Conservation (phyloP, 2,797 vertebrate genomes). For the Orestias chungarensis region DNA sequence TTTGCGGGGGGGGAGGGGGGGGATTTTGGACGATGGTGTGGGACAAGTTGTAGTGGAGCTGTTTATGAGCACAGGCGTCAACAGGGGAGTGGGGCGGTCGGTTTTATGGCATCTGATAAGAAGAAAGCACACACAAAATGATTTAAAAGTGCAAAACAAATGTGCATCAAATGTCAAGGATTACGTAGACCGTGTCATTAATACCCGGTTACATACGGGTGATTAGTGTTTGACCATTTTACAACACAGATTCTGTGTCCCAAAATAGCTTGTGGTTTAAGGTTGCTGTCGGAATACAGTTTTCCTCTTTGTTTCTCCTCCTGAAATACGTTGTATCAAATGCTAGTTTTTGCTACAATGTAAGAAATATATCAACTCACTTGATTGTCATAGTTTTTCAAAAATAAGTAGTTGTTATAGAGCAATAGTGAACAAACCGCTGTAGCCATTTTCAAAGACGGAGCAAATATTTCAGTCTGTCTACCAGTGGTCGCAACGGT, state of each 20-base stretch:
- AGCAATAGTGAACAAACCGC: neutral
- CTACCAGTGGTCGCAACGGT: too few species aligned
- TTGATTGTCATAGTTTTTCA: constrained; percentile 12
- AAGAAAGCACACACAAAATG: constrained; percentile 6
- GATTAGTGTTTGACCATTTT: neutral
- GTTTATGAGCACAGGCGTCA: constrained; percentile 15
- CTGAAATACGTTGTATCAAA: neutral
- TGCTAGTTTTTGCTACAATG: neutral
- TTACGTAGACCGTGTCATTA: neutral
- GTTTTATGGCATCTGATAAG: constrained; percentile 13
- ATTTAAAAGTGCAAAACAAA: constrained; percentile 5
- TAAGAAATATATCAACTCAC: constrained; percentile 17
- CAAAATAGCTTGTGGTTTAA: neutral
- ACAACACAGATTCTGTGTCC: constrained; percentile 5
- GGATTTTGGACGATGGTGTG: constrained; percentile 45
- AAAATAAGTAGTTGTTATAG: neutral
- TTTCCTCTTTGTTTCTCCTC: neutral
- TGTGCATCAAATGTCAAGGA: neutral
- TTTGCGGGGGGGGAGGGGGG: constrained; percentile 58
- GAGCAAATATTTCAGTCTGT: neutral
- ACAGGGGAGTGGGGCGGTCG: neutral
- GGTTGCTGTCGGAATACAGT: neutral
- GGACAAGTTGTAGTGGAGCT: constrained; percentile 23
- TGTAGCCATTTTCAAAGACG: neutral
- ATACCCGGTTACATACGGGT: neutral